Evolutionary conservation across 2,888 invertebrate genomes (phyloP), one percentile per base, ranked within the genome.

Genomic region (Ennomos erosarius): DNA sequence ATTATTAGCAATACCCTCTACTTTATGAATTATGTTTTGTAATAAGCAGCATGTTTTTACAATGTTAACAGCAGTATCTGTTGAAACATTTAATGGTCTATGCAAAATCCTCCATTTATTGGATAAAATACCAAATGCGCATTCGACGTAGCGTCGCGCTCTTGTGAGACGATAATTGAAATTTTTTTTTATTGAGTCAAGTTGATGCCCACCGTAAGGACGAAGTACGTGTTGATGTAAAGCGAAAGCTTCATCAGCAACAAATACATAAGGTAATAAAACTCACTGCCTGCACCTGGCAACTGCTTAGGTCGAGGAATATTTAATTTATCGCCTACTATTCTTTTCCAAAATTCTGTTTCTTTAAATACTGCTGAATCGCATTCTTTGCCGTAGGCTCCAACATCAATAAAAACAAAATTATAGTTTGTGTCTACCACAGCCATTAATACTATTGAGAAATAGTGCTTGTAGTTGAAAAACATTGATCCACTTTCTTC

Each of bases 241-340:
- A 11, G 69, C 71, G 55, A 77, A 76, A 35, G 70, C 73, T 64
- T 73, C 73, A 69, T 74, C 75, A 44, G 70, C 74, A 51, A 76
- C 68, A 53, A 76, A 51, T 57, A 72, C 70, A 66, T 64, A 58
- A 49, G 62, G 62, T 38, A 62, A n/a, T n/a, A n/a, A n/a, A n/a
- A 16, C 16, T 16, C 16, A 16, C 16, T 16, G 42, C 33, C 43
- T 36, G 47, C 48, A 48, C 45, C 64, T 55, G 60, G 59, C 55
- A 65, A 62, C 49, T 58, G 59, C 36, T 47, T 52, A 50, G 61
- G 59, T 56, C 43, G 42, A 48, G 69, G 67, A 50, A 67, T 51
- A 57, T 64, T 57, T 62, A 65, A 62, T 51, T 39, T 44, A 55
- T 64, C 57, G 43, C 52, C 58, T 50, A 48, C 42, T 55, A 69